Base-by-base conservation (phyloP, 2,797 vertebrate genomes). In the Cossypha heuglini region DNA sequence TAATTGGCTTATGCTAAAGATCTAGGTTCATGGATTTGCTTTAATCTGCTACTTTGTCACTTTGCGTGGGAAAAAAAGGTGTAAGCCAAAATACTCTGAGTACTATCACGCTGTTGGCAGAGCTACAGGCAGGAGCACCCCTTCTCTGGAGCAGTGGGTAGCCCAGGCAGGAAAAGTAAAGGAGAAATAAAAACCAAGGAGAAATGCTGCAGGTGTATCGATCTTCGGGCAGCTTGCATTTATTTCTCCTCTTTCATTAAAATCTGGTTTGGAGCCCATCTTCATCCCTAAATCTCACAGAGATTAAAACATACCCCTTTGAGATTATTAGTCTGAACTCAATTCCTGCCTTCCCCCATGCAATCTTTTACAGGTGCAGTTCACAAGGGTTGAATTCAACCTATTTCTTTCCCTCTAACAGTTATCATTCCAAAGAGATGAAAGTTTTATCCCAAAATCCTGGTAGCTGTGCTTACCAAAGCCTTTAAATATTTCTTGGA, bases 381-480 rank as follows among this genome's bases (percentile, higher is more conserved):
- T 83, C 37, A 18, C 24, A 45, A 81, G 58, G 26, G 19, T 17
- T 80, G 54, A 90, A 69, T 81, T 69, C 37, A 35, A 9, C 40
- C 55, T 16, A 4, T 55, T 58, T 76, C 38, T 79, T 83, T 58
- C 33, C 24, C 54, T 62, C 12, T 38, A 52, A 49, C 28, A 31
- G 14, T 72, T 90, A 59, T 25, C 16, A 19, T 18, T 68, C 35
- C 33, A 55, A 72, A 51, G 3, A 71, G 20, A 16, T 40, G 26
- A 43, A 74, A 74, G 24, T 13, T 15, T 29, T 35, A 12, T 31
- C 68, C 35, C 51, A 6, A 37, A 72, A 35, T 58, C 46, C 20
- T 19, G 21, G 37, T 18, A 52, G 29, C 11, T 48, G 84, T 71
- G 58, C 97, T 98, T 96, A 99, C 99, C 99, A 89, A 98, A 97